phyloP scores from a whole-genome alignment of 2,797 vertebrate species.

The Pangasius djambal region DNA sequence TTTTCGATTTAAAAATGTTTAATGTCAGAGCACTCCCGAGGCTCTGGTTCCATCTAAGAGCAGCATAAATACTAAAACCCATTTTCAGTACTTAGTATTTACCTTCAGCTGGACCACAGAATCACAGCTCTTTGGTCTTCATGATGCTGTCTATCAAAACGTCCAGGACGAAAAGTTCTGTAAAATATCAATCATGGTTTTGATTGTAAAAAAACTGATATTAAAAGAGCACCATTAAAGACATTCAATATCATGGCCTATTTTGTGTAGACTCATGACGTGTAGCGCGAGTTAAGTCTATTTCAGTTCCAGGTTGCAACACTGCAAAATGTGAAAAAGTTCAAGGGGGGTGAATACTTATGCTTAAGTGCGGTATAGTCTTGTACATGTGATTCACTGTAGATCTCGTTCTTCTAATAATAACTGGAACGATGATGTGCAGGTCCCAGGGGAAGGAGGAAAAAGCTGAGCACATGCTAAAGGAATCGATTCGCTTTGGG shows the following conservation, averaged over 20 bases:
- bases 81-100: not conserved
- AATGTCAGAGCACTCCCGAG: not conserved
- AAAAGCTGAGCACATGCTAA: constrained; percentile 84
- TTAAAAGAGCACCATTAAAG: not conserved
- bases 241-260: not conserved
- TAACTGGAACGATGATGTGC: constrained; percentile 30
- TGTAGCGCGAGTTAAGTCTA: not conserved
- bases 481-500: constrained; percentile 85
- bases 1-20: not conserved
- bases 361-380: not conserved
- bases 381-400: not conserved
- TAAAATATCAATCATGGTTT: not conserved
- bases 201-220: no score
- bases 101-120: not conserved
- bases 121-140: not conserved
- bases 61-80: no score
- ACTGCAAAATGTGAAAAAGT: not conserved
- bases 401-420: not conserved
- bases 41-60: no score
- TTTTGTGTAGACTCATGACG: not conserved
- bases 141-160: not conserved
- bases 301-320: not conserved
- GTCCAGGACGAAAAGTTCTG: not conserved
- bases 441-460: constrained; percentile 87
- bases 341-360: not conserved